Evolutionary conservation across 2,113 vertebrate species (phyloP).

Genomic region (Coreoperca whiteheadi): DNA sequence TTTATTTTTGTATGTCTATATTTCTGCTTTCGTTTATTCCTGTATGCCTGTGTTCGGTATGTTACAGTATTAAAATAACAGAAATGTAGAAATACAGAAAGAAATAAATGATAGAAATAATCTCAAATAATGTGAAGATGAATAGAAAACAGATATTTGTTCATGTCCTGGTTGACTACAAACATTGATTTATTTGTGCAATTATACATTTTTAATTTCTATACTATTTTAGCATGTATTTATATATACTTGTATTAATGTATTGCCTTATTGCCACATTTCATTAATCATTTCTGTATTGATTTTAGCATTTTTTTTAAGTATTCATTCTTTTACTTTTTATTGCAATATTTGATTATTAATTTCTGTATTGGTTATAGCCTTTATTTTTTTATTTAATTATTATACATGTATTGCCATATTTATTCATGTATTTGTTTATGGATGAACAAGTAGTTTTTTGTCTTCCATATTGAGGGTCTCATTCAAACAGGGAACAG

Average conservation of each 20-base stretch:
- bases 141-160: too few relatives aligned
- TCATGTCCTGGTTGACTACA: background rate
- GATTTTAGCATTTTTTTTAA: background rate
- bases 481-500: background rate
- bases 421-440: background rate
- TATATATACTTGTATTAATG: background rate
- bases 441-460: background rate
- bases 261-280: background rate
- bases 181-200: background rate
- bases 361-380: background rate
- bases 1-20: background rate
- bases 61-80: background rate
- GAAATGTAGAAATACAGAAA: background rate
- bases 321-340: background rate
- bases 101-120: background rate
- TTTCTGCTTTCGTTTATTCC: background rate
- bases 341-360: too few relatives aligned
- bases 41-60: background rate
- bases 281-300: too few relatives aligned
- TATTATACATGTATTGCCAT: background rate
- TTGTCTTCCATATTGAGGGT: background rate
- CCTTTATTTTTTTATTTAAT: background rate
- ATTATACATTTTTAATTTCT: background rate
- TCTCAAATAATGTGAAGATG: background rate
- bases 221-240: background rate